phyloP scores from a whole-genome alignment of 2,888 invertebrate genomes.

The Dryobotodes eremita region DNA sequence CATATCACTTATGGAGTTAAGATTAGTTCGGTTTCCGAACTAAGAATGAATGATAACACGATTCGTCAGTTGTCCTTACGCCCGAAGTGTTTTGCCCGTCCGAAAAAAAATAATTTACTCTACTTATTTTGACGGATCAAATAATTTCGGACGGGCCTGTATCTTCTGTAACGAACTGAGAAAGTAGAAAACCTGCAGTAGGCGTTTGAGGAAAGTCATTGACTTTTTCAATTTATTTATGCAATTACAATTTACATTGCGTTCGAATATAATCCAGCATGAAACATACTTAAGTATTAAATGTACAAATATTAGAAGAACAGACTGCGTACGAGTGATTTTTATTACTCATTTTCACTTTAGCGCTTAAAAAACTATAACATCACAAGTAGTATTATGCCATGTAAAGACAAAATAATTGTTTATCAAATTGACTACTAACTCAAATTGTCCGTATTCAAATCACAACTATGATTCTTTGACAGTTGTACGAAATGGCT shows the following conservation, averaged over 20 bases:
- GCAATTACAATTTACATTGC: too few relatives aligned
- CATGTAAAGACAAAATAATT: background rate
- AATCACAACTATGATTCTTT: background rate
- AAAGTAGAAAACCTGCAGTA: background rate
- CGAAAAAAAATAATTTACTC: too few relatives aligned
- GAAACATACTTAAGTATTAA: background rate
- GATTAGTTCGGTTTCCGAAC: too few relatives aligned
- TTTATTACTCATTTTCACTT: background rate
- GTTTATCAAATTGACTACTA: background rate
- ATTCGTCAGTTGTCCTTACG: too few relatives aligned
- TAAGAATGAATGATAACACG: too few relatives aligned
- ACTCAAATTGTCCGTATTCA: background rate
- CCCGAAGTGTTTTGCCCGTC: too few relatives aligned
- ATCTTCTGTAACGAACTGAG: too few relatives aligned
- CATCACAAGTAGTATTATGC: background rate
- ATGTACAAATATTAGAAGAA: background rate
- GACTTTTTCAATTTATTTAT: background rate
- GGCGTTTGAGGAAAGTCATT: background rate
- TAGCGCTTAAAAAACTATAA: background rate
- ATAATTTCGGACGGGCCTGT: too few relatives aligned
- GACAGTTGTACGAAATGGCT: background rate
- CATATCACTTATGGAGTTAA: too few relatives aligned
- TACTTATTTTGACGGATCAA: too few relatives aligned
- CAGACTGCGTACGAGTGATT: too few relatives aligned
- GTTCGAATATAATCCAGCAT: background rate